Base-by-base conservation (phyloP, 2,888 invertebrate species). In the Chromoteleia sp. region DNA sequence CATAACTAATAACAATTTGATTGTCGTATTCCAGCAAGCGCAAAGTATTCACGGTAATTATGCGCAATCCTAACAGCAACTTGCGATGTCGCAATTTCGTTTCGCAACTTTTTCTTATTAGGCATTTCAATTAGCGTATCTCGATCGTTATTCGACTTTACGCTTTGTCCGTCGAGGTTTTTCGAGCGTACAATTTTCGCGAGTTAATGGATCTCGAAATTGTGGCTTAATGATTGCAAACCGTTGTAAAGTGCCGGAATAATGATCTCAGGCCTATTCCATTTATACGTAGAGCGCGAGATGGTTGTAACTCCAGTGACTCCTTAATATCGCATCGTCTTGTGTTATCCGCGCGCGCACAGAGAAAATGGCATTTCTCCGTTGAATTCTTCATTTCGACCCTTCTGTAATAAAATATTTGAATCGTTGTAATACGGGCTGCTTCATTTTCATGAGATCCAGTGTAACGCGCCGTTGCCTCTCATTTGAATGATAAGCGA, bases 401-500 rank as follows among this genome's bases (percentile, higher is more conserved):
- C 48, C 48, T 30, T 33, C 14, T 21, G 36, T 48, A 36, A 63
- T 63, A 48, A 63, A 63, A 63, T 48, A 48, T 54, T 48, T 14
- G 63, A 58, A 33, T 33, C 52, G 21, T 21, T 48, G 36, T 65
- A 65, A 52, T 39, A n/a, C n/a, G 45, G 59, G 8, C 25, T 17
- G 39, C 19, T 65, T 65, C 36, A 52, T 52, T 65, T 50, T 63
- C 63, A 63, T 63, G 63, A 48, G 21, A 33, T 29, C 50, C 63
- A 17, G 30, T 30, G 12, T n/a, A 39, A 41, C 39, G 39, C 14
- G 21, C 39, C 33, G 12, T 29, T 14, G 39, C 17, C 1, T 61
- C 17, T 61, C 33, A 63, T 50, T 63, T 63, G n/a, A 50, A 63
- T 63, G 50, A 63, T 48, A 63, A 63, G 36, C 21, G 50, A 63